Conservation (phyloP, 2,797 vertebrate species). For the Pseudochirops corinnae region DNA sequence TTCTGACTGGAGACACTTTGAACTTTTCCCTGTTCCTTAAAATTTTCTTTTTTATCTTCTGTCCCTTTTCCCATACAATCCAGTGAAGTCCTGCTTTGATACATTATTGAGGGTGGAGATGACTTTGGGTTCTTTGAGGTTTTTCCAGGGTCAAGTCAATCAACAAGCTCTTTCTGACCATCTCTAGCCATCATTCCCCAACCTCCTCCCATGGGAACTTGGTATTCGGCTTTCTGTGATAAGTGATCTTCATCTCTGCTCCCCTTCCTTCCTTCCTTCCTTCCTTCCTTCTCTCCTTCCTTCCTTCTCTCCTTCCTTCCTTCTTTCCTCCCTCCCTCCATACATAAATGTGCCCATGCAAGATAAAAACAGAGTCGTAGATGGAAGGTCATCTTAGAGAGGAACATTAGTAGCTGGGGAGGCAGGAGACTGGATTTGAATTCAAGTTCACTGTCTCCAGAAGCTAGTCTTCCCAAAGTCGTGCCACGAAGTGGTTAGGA, state of each 20-base stretch:
- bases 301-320: rapidly evolving
- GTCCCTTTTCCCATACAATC: not conserved
- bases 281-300: not conserved
- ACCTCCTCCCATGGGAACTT: not conserved
- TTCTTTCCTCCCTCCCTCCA: not conserved
- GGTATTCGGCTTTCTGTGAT: not conserved
- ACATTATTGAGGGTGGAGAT: not conserved
- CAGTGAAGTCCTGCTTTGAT: not conserved
- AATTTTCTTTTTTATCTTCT: not conserved
- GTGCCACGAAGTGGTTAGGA: not conserved
- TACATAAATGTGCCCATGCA: not conserved
- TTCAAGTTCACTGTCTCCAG: not conserved
- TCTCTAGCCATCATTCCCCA: not conserved
- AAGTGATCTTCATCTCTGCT: not conserved
- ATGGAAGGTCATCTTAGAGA: not conserved
- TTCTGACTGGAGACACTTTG: conserved; percentile 48
- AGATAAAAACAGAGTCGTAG: not conserved
- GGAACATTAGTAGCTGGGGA: not conserved
- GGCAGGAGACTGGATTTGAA: not conserved
- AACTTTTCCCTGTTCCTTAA: conserved; percentile 24
- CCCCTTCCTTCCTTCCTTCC: not conserved
- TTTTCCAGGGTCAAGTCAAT: not conserved
- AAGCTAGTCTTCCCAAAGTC: not conserved
- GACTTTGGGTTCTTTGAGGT: not conserved
- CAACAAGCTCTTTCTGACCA: not conserved